These are phyloP conservation scores for Meandrusa payeni DNA, from an alignment of 2,888 invertebrate genomes.

Conservation along the genomic window DNA sequence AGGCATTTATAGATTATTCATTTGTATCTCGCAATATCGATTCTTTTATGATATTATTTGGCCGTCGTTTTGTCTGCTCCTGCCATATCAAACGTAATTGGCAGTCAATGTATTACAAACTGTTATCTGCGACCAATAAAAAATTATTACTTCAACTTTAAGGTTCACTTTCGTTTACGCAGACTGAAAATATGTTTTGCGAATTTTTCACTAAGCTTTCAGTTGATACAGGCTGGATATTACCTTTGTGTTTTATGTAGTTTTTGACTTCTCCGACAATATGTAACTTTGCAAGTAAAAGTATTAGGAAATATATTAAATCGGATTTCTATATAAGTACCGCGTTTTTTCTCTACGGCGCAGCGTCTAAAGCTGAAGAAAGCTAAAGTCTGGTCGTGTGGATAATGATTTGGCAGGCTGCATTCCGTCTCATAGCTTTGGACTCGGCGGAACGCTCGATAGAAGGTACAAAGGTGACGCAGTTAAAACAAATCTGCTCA, in stretches of 20 bases:
- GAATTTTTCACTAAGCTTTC: conserved; percentile 5
- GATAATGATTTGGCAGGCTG: no score
- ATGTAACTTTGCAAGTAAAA: no score
- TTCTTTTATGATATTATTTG: conserved; percentile 75
- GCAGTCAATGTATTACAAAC: conserved; percentile 48
- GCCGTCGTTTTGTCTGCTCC: conserved; percentile 56
- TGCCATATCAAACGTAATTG: conserved; percentile 66
- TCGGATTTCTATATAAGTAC: no score
- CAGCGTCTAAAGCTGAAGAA: no score
- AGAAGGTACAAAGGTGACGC: no score
- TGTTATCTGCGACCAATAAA: conserved; percentile 32
- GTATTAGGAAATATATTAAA: no score
- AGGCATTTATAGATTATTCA: conserved; percentile 78
- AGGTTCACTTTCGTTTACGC: conserved; percentile 4
- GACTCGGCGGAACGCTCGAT: no score
- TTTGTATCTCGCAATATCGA: conserved; percentile 73
- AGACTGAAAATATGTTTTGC: neutral
- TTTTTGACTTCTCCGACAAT: no score
- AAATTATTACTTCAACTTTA: conserved; percentile 8
- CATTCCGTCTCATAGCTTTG: no score
- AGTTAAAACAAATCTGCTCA: no score
- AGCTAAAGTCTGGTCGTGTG: no score
- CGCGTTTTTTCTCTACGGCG: no score
- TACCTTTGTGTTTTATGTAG: conserved; percentile 7
- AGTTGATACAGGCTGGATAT: conserved; percentile 2